These are phyloP conservation scores for Temnothorax ravouxi DNA, from an alignment of 2,888 invertebrate genomes.

Conservation along the genomic window DNA sequence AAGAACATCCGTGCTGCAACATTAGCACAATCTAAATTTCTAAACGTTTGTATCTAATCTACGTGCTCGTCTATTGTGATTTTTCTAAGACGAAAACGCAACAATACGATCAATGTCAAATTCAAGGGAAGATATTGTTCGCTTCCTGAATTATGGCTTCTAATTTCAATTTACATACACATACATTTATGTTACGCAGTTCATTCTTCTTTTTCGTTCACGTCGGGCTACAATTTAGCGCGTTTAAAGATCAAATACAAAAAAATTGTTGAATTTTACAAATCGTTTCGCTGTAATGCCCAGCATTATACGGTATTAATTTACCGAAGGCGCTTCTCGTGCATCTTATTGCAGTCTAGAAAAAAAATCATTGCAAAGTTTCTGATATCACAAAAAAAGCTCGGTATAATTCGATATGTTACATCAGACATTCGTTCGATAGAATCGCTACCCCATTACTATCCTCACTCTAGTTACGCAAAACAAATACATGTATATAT, in stretches of 20 bases:
- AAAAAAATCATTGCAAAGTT: slow-evolving; percentile 26
- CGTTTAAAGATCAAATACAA: background rate
- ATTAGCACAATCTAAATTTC: slow-evolving; percentile 10
- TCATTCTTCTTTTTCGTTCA: background rate
- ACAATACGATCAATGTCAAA: background rate
- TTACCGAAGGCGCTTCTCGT: background rate
- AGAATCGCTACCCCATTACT: background rate
- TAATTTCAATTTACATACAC: background rate
- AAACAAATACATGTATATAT: slow-evolving; percentile 2
- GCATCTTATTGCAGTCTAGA: background rate
- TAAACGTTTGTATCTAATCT: slow-evolving; percentile 13
- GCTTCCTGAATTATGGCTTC: background rate
- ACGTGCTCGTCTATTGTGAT: background rate
- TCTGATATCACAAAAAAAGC: background rate
- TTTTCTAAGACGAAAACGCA: background rate
- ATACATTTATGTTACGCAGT: background rate
- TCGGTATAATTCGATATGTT: slow-evolving; percentile 40
- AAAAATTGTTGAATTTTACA: slow-evolving; percentile 21
- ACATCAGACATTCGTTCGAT: slow-evolving; percentile 24
- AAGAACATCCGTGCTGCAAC: background rate
- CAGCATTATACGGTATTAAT: slow-evolving; percentile 16
- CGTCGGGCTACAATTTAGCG: slow-evolving; percentile 6
- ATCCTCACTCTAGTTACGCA: background rate
- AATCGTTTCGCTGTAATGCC: slow-evolving; percentile 7
- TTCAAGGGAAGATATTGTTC: background rate